Evolutionary conservation across 2,888 invertebrate genomes (phyloP), one percentile per base, ranked within the genome.

Genomic region (Phengaris alcon): DNA sequence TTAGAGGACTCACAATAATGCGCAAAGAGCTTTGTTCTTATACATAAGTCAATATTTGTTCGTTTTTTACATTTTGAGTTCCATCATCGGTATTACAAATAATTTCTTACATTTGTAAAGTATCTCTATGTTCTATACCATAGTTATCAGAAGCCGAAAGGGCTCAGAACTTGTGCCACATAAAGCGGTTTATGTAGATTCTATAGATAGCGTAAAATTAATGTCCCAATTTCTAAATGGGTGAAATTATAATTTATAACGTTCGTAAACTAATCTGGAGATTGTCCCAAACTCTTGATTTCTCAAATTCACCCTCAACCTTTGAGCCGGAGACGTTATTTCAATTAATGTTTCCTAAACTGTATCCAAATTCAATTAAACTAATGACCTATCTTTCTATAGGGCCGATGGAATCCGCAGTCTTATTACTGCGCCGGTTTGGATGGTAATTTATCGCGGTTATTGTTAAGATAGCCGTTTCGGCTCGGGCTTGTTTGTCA

Each of bases 381-480:
- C 86, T 85, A 87, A 86, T 84, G 83, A 84, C 86, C 84, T 82
- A 81, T 83, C 83, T 82, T 82, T 82, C 82, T 82, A 82, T 82
- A 82, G 81, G 77, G 79, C 76, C 77, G 78, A 78, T 75, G 74
- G 75, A 79, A 77, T 79, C 79, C 82, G 84, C 78, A 80, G 83
- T 86, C 88, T 87, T 87, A 87, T 87, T 88, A 86, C 81, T 83
- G 88, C 90, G 81, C 90, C 88, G 87, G 85, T 89, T 89, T 88
- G 87, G 86, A 81, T 87, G 79, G 86, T 88, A 87, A 90, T 90
- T 90, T 90, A 90, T 90, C 86, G 86, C 82, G 84, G 88, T 86
- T 87, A 88, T 86, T 85, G 84, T 84, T 84, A 88, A 88, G 83
- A 84, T 78, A 77, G 81, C 76, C 79, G 81, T 81, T 83, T 80